Base-by-base conservation (phyloP, 2,888 invertebrate genomes). In the Dorcus hopei region DNA sequence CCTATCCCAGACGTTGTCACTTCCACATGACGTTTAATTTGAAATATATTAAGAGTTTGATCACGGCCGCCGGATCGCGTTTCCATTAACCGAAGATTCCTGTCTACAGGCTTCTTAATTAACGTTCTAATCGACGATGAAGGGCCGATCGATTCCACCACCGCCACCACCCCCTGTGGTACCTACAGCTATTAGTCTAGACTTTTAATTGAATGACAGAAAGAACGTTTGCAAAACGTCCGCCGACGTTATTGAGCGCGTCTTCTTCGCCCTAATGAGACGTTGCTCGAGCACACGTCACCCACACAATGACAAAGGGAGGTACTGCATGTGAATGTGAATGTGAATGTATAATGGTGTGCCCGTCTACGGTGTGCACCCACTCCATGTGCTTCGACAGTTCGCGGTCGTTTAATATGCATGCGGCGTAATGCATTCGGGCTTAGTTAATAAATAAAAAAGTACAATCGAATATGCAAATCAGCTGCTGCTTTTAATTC, bases 21-120 rank as follows among this genome's bases (percentile, higher is more conserved):
- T 65, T 63, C 66, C 67, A 65, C 63, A 65, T 64, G 66, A 66
- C 65, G 67, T 68, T 68, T 68, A 69, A 68, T 69, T 68, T 68
- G 66, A 67, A 65, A 68, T 69, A 66, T 68, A 68, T 69, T 69
- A 68, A 68, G 65, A 69, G 69, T 68, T 67, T 61, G 66, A 67
- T 68, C 68, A 68, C 67, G 65, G 66, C 65, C 62, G 65, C 59
- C 56, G 63, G 65, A 67, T 69, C 65, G 66, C 67, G 67, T 65
- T 68, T 67, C 66, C 68, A 69, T 69, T 68, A 68, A 66, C 65
- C 60, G 59, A 61, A 65, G 61, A 65, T 63, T 63, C 62, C 62
- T 59, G 59, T 58, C 60, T 63, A 62, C 62, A 41, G 41, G 63
- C 59, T 60, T 64, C 65, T 68, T 67, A 66, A 66, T 68, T 66